Evolutionary conservation across 1,140 invertebrate genomes (phyloP), one percentile per base, ranked within the genome.

Genomic region (Aricia agestis): DNA sequence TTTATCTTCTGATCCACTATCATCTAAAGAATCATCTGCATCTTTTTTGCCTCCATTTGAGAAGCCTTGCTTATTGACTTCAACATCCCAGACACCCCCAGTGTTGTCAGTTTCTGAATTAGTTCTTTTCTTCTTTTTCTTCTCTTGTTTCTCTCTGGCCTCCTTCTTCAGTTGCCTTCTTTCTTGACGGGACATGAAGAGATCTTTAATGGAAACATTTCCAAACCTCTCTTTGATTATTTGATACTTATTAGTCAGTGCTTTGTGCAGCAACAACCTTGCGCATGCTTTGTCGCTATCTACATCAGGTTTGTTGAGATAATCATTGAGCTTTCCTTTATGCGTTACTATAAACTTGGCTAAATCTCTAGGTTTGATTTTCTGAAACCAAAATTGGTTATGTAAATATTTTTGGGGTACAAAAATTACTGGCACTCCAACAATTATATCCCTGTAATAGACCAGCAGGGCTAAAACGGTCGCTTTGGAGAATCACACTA

Each of bases 171-270:
- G 63, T 68, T 91, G 89, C 67, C 69, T 71, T 57, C 88, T 83
- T 79, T 91, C 89, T 76, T 85, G 73, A 36, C 89, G 79, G 13
- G 89, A 89, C 88, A 91, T 90, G 9, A 90, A 78, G 1, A 91
- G 75, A 72, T 91, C 89, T 68, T 87, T 77, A 10, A 90, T 90
- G 31, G 89, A 82, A 52, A 89, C 78, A 70, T 84, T 81, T 18
- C 76, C 80, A 70, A 87, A 91, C 72, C 79, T 88, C 2, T 75
- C 78, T 74, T 82, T 83, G 1, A 91, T 82, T 9, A 76, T 72
- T 69, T 86, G 86, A 71, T 91, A 90, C 70, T 91, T 91, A 5
- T 85, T 80, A 69, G 84, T 79, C 67, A 91, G 58, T 2, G 82
- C 74, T 71, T 90, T 91, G 57, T 91, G 88, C 4, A 91, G 76